A percentile compares a stretch with the other conserved stretches of the same genome.
Conservation (phyloP, 2,113 vertebrate species). For the Ictalurus furcatus region DNA sequence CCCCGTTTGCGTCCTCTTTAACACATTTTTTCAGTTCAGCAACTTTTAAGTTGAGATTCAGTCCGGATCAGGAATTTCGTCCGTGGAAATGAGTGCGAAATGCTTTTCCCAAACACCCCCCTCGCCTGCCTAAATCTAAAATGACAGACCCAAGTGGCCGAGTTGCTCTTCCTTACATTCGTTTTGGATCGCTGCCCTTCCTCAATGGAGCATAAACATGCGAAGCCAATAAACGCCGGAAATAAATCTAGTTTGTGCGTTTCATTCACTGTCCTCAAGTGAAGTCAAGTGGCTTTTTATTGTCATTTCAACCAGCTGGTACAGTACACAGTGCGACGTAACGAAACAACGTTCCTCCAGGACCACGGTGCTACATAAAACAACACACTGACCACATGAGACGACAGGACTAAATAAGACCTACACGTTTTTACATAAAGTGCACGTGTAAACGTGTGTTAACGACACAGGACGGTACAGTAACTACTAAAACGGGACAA, state of each 20-base stretch:
- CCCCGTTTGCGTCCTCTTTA: not conserved
- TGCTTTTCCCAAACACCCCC: not conserved
- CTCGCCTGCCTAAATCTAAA: not conserved
- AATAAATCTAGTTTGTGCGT: not conserved
- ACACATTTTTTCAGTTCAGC: not conserved
- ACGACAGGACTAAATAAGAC: too few species aligned
- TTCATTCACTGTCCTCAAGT: not conserved
- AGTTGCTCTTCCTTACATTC: slow-evolving; percentile 19
- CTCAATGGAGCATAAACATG: slow-evolving; percentile 40
- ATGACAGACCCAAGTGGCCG: not conserved
- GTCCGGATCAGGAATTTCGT: not conserved
- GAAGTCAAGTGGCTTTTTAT: too few species aligned
- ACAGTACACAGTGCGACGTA: too few species aligned
- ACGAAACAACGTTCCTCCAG: too few species aligned
- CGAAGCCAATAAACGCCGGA: not conserved
- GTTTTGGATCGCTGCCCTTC: slow-evolving; percentile 44
- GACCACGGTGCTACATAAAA: too few species aligned
- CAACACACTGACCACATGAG: too few species aligned
- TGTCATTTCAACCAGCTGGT: too few species aligned
- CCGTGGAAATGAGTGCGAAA: not conserved
- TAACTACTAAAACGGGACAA: too few species aligned
- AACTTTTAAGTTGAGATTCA: not conserved
- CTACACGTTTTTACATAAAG: too few species aligned
- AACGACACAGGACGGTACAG: too few species aligned
- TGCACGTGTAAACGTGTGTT: too few species aligned